Conservation (phyloP, 1,140 invertebrate species). For the Periplaneta americana region DNA sequence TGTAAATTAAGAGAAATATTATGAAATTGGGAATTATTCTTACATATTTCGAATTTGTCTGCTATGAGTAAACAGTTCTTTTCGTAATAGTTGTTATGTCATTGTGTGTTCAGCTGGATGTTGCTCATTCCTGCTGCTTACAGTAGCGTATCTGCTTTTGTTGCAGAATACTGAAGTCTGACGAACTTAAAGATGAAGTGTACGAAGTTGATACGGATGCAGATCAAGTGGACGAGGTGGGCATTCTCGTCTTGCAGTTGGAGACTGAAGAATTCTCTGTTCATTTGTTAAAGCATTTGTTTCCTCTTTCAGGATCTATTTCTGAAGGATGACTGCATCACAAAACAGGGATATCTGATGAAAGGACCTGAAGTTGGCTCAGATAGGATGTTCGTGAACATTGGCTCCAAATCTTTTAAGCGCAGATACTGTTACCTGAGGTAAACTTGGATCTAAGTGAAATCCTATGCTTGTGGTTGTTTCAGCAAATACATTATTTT, state of each 20-base stretch:
- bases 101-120: too few relatives aligned
- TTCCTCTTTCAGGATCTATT: conserved; percentile 35
- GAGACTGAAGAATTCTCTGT: too few relatives aligned
- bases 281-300: too few relatives aligned
- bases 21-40: too few relatives aligned
- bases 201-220: conserved; percentile 83
- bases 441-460: background rate
- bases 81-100: too few relatives aligned
- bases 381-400: conserved; percentile 79
- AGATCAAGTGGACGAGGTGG: conserved; percentile 74
- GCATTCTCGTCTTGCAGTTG: conserved; percentile 22
- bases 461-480: background rate
- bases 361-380: conserved; percentile 82
- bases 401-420: conserved; percentile 87
- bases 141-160: conserved; percentile 24
- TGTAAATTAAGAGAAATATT: too few relatives aligned
- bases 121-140: too few relatives aligned
- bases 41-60: too few relatives aligned
- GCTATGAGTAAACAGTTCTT: too few relatives aligned
- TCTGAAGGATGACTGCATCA: conserved; percentile 54
- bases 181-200: conserved; percentile 71
- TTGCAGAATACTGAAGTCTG: conserved; percentile 50
- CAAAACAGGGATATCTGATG: conserved; percentile 83
- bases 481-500: conserved; percentile 1
- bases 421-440: conserved; percentile 77